Evolutionary conservation across 2,113 vertebrate genomes (phyloP), one percentile per base, ranked within the genome.

Genomic region (Phrynosoma platyrhinos): DNA sequence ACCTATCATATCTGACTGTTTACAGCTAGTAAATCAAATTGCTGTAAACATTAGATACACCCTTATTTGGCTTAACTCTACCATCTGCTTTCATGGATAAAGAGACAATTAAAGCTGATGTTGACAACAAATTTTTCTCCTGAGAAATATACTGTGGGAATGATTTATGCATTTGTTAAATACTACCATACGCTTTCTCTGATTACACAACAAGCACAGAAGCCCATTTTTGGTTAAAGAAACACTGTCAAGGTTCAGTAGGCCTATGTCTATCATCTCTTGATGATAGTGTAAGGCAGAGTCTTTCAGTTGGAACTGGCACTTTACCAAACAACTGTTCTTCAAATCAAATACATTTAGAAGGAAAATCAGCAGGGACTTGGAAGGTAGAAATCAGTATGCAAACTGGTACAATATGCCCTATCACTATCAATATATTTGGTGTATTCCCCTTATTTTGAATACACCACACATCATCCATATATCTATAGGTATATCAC

Each of bases 141-240:
- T 72, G 66, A 80, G 68, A 87, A 74, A 87, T 81, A 74, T 62
- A 62, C 52, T 72, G 52, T 62, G 52, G 68, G 52, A 72, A 87
- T 81, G 86, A 87, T 72, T 87, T 72, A 74, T 87, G 23, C 53
- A 42, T 74, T 40, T 81, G 47, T 80, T 72, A 81, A 62, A 80
- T n/a, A 74, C 32, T 18, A 71, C 53, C 69, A 74, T 72, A 12
- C 14, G 3, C 78, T 23, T 58, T 81, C 68, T 81, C 55, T 47
- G 53, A 87, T 81, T 87, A 81, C 52, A 62, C 86, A 74, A 87
- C 32, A 55, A 47, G 23, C 42, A 71, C 13, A 30, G 32, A 87
- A 79, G 78, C 32, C 86, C 78, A 87, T 81, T 87, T 87, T 87
- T 87, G 86, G 86, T 62, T 87, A 80, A 74, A 87, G 78, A 81